Evolutionary conservation across 2,888 invertebrate species (phyloP).

Genomic region (Caenorhabditis japonica): DNA sequence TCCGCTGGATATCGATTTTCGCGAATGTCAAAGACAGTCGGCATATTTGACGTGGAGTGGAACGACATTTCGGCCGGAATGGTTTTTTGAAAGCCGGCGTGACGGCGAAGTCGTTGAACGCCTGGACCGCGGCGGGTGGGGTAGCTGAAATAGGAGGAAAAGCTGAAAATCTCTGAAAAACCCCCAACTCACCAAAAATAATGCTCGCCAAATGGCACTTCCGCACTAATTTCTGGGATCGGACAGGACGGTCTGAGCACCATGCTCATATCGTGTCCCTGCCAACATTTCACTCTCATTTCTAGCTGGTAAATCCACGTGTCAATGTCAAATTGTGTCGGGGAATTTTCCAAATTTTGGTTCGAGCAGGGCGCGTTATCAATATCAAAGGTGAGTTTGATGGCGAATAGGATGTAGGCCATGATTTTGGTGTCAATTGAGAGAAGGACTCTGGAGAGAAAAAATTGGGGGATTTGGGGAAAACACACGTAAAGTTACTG

Average conservation of each 20-base stretch:
- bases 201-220: conserved; percentile 15
- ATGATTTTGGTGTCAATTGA: conserved; percentile 62
- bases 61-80: conserved; percentile 34
- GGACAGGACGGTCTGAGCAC: conserved; percentile 30
- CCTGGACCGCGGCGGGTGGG: too few species aligned
- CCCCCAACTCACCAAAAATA: conserved; percentile 1
- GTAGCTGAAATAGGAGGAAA: too few species aligned
- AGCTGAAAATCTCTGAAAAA: too few species aligned
- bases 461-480: too few species aligned
- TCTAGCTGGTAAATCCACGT: conserved; percentile 58
- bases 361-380: conserved; percentile 23
- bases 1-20: conserved; percentile 11
- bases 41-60: conserved; percentile 33
- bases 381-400: conserved; percentile 65
- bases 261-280: conserved; percentile 52
- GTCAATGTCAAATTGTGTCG: conserved; percentile 32
- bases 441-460: conserved; percentile 54
- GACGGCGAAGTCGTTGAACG: conserved; percentile 5
- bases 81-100: conserved; percentile 27
- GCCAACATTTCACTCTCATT: conserved; percentile 53
- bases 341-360: not conserved
- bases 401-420: conserved; percentile 59
- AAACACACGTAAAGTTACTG: too few species aligned
- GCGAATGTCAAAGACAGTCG: conserved; percentile 39
- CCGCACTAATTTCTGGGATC: conserved; percentile 2